Percentiles rank a stretch among this genome's conserved stretches.
Evolutionary conservation across 1,140 invertebrate genomes (phyloP).

Genomic region (Mya arenaria): DNA sequence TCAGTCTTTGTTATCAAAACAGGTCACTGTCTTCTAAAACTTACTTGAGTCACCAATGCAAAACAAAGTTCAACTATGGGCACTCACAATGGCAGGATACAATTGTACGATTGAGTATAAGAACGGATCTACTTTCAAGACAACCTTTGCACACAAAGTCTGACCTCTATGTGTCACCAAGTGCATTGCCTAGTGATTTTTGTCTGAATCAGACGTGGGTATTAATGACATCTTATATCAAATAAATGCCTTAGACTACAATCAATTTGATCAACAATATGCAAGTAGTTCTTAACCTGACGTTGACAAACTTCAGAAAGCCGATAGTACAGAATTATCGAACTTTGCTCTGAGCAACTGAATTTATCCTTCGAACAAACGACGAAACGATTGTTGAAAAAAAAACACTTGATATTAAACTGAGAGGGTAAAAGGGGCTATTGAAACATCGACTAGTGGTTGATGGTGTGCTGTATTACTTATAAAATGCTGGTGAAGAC

Average conservation of each 20-base stretch:
- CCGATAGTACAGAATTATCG: not conserved
- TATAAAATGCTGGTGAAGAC: slow-evolving; percentile 1
- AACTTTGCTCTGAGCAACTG: not conserved
- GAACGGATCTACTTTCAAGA: slow-evolving; percentile 49
- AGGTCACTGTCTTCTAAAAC: not conserved
- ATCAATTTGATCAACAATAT: not conserved
- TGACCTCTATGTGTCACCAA: not conserved
- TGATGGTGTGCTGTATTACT: slow-evolving; percentile 9
- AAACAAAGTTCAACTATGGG: slow-evolving; percentile 65
- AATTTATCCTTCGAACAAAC: not conserved
- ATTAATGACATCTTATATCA: not conserved
- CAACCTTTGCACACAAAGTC: not conserved
- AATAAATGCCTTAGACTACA: not conserved
- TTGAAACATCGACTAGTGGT: not conserved
- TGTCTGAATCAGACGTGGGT: not conserved
- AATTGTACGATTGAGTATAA: slow-evolving; percentile 54
- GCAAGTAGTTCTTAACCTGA: not conserved
- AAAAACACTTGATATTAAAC: not conserved
- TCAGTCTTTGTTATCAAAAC: slow-evolving; percentile 61
- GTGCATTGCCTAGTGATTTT: too few relatives aligned
- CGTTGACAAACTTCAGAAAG: not conserved
- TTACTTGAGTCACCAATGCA: slow-evolving; percentile 47
- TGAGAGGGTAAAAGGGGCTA: not conserved
- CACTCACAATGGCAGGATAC: slow-evolving; percentile 45
- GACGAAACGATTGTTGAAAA: not conserved